These are phyloP conservation scores for Plectrocnemia conspersa DNA, from an alignment of 1,140 invertebrate genomes.

Conservation along the genomic window DNA sequence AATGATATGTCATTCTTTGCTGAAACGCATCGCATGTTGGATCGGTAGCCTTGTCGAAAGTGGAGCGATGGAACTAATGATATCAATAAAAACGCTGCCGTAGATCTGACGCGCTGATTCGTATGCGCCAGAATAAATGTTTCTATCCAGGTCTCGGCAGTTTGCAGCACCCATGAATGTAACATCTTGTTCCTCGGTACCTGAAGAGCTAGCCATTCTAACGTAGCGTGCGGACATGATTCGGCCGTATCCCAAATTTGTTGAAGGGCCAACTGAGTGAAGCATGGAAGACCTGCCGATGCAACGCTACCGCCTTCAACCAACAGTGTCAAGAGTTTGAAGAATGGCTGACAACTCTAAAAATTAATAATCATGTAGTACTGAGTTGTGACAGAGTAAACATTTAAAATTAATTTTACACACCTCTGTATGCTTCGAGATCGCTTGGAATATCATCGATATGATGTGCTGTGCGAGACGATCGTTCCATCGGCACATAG, in stretches of 20 bases:
- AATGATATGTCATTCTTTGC: constrained; percentile 41
- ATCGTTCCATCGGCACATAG: constrained; percentile 85
- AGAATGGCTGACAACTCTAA: constrained; percentile 79
- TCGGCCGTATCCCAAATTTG: constrained; percentile 88
- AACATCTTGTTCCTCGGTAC: constrained; percentile 84
- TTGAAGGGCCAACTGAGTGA: constrained; percentile 80
- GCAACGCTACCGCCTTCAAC: constrained; percentile 73
- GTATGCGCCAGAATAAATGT: constrained; percentile 80
- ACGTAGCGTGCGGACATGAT: constrained; percentile 80
- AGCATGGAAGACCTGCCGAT: constrained; percentile 76
- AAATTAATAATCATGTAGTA: constrained; percentile 33
- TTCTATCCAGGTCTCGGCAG: constrained; percentile 85
- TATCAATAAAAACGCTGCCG: constrained; percentile 80
- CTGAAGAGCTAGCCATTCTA: constrained; percentile 83
- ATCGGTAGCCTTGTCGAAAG: constrained; percentile 80
- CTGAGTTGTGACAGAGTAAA: not conserved
- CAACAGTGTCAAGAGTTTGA: constrained; percentile 78
- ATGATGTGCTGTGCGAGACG: constrained; percentile 78
- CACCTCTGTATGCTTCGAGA: constrained; percentile 83
- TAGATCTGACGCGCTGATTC: constrained; percentile 77
- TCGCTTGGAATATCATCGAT: constrained; percentile 82
- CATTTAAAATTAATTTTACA: constrained; percentile 31
- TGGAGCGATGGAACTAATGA: constrained; percentile 82
- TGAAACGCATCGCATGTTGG: constrained; percentile 48
- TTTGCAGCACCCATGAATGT: constrained; percentile 82